Evolutionary conservation across 2,888 invertebrate genomes (phyloP), one percentile per base, ranked within the genome.

Genomic region (Trilocha varians): DNA sequence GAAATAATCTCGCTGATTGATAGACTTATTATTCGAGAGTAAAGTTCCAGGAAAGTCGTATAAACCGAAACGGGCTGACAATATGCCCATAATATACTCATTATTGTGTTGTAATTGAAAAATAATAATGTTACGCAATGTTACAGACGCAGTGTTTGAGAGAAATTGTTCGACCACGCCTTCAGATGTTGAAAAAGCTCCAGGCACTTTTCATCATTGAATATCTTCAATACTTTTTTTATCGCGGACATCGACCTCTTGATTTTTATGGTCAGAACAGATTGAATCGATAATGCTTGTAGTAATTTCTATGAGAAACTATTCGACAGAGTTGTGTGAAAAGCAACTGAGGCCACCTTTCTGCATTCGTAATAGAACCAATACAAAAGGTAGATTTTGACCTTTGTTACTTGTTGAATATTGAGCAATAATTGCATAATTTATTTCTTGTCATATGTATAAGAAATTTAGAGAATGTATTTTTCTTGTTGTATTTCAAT

Each of bases 121-220:
- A 66, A 65, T 59, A 66, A 65, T 59, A 47, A 49, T 55, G 64
- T 80, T 79, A 73, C 69, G 71, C 70, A 80, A 80, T 58, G 43
- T 52, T 59, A 63, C 55, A 65, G 56, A 57, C 57, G 55, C 55
- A 57, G 63, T 68, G 70, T 72, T 65, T 66, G 65, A 69, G 78
- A 73, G 77, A 78, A 76, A 78, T 78, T 72, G 69, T 72, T 65
- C 63, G 57, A 62, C 65, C 58, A 63, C 70, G 69, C 72, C 71
- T 74, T 68, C 66, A 69, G 66, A 65, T 62, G 66, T 64, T 70
- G 63, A 65, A 69, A 75, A 62, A 62, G 76, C 76, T 76, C 57
- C 60, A 66, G 77, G 80, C 79, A 66, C 54, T 78, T 74, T 75
- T 76, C 73, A 75, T 71, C 66, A 74, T 78, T 74, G 71, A 70